Percentiles rank a stretch among this genome's conserved stretches.
Conservation (phyloP, 2,888 invertebrate genomes). For the Pinctada fucata region DNA sequence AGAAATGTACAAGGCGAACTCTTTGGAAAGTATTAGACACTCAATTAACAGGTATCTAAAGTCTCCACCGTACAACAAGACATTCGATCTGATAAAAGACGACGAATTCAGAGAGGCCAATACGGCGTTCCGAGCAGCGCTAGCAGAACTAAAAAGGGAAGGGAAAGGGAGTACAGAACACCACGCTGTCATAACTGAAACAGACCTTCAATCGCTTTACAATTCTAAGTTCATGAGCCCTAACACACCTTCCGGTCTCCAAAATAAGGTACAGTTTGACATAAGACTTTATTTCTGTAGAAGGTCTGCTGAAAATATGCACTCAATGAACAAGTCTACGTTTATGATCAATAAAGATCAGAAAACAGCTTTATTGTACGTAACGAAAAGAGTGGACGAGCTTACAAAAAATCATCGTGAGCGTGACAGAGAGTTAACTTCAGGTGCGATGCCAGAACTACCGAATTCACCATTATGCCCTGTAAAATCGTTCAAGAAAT, state of each 20-base stretch:
- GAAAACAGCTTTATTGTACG: slow-evolving; percentile 14
- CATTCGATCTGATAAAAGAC: slow-evolving; percentile 36
- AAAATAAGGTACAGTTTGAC: slow-evolving; percentile 44
- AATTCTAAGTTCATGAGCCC: slow-evolving; percentile 19
- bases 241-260: slow-evolving; percentile 31
- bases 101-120: slow-evolving; percentile 25
- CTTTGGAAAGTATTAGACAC: slow-evolving; percentile 29
- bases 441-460: slow-evolving; percentile 26
- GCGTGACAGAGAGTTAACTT: slow-evolving; percentile 5
- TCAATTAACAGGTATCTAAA: slow-evolving; percentile 36
- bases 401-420: slow-evolving; percentile 11
- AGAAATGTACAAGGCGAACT: slow-evolving; percentile 7
- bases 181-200: slow-evolving; percentile 29
- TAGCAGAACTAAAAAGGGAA: slow-evolving; percentile 24
- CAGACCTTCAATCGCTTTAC: slow-evolving; percentile 22
- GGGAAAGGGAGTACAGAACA: slow-evolving; percentile 29
- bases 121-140: slow-evolving; percentile 26
- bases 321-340: slow-evolving; percentile 30
- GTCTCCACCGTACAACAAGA: slow-evolving; percentile 31
- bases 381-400: slow-evolving; percentile 9
- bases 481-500: slow-evolving; percentile 34
- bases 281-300: slow-evolving; percentile 40
- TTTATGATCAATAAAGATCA: slow-evolving; percentile 24
- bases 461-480: slow-evolving; percentile 27
- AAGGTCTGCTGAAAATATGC: slow-evolving; percentile 35